Evolutionary conservation across 2,797 vertebrate species (phyloP).

Genomic region (Pelochelys cantorii): DNA sequence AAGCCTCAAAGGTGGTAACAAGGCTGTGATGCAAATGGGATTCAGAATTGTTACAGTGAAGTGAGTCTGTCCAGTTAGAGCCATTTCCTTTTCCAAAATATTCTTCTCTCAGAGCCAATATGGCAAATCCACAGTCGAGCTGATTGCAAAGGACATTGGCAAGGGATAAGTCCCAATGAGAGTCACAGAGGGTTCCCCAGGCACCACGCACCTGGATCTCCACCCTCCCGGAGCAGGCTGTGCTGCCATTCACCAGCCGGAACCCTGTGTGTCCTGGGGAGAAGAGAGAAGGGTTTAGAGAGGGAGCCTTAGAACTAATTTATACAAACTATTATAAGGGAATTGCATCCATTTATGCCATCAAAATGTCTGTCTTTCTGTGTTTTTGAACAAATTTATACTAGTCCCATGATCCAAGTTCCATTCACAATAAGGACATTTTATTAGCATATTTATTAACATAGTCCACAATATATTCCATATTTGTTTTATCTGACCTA

Average conservation of each 20-base stretch:
- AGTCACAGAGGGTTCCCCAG: not conserved
- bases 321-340: not conserved
- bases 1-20: conserved; percentile 44
- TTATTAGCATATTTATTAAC: not conserved
- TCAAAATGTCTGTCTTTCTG: not conserved
- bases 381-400: not conserved
- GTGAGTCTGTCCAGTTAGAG: conserved; percentile 52
- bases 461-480: not conserved
- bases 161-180: conserved; percentile 21
- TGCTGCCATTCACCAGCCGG: conserved; percentile 32
- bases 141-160: conserved; percentile 64
- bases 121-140: conserved; percentile 66
- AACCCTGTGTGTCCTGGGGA: conserved; percentile 35
- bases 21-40: conserved; percentile 52
- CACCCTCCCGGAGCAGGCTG: conserved; percentile 40
- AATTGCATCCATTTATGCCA: not conserved
- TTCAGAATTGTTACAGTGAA: conserved; percentile 64
- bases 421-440: not conserved
- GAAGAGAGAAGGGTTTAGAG: conserved; percentile 4
- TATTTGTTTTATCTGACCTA: not conserved
- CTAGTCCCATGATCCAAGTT: not conserved
- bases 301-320: not conserved
- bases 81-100: conserved; percentile 47
- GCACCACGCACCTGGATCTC: no score
- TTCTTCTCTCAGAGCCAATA: conserved; percentile 32